Base-by-base conservation (phyloP, 2,113 vertebrate genomes). In the Plestiodon gilberti region DNA sequence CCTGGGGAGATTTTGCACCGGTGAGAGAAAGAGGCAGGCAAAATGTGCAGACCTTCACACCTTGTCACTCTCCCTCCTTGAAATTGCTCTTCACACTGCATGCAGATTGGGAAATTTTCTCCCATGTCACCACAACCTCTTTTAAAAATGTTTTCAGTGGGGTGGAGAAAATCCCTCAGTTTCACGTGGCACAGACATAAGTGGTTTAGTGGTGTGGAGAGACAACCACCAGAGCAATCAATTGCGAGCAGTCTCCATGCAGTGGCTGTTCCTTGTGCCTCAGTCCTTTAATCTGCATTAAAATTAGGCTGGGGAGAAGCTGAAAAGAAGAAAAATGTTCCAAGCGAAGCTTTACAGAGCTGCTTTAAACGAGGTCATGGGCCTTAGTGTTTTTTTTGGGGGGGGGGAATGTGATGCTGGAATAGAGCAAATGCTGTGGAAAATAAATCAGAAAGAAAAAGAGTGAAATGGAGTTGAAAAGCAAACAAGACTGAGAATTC, bases 401-500 rank as follows among this genome's bases (percentile, higher is more conserved):
- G 35, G 77, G 25, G 1, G 57, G 22, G 62, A 6, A 1, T 43
- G 18, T 59, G 59, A 80, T 70, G 33, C 23, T 69, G 6, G 1
- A 0, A 2, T 13, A 15, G 15, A 64, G 6, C 7, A 62, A 87
- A 87, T 43, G 38, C 48, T 64, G 64, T 3, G 3, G 48, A 80
- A 64, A 81, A 83, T 0, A 65, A 87, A 87, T 7, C 33, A 84
- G 74, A 30, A 61, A 14, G 77, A 15, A 70, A 28, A 78, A 33
- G 48, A 77, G 52, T 64, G 78, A 87, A 90, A 82, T 13, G 6
- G 28, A 84, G 67, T 77, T 6, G 0, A 89, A 87, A 75, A 78
- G 18, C 62, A 88, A 78, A 23, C 48, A n/a, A 81, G 0, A 20
- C 25, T 23, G 82, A 83, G 28, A 89, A 88, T 22, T n/a, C 7